Percentiles rank a stretch among this genome's conserved stretches.
These are phyloP conservation scores for Aepyceros melampus DNA, from an alignment of 2,113 vertebrate genomes.

Conservation along the genomic window DNA sequence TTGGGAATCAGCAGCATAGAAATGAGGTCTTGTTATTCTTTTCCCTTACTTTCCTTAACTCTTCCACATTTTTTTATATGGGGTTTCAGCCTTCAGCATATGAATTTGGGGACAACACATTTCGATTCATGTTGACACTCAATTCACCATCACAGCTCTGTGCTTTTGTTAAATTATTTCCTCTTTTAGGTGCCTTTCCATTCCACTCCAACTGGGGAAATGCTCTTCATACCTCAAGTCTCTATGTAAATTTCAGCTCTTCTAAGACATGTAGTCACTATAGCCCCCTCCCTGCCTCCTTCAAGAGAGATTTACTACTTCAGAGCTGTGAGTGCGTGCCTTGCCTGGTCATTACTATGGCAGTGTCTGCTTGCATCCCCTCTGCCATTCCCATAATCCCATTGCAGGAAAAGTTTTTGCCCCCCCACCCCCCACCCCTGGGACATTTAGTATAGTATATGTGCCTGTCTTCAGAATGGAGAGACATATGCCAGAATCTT, in stretches of 20 bases:
- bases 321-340: background rate
- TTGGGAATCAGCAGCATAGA: background rate
- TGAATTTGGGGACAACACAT: background rate
- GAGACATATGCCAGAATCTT: background rate
- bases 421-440: accelerated
- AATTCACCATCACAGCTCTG: background rate
- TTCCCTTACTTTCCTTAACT: background rate
- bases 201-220: background rate
- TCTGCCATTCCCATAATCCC: background rate
- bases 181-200: background rate
- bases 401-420: background rate
- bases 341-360: background rate
- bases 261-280: background rate
- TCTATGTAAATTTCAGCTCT: background rate
- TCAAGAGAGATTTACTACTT: background rate
- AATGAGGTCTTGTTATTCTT: background rate
- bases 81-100: background rate
- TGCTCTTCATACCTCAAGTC: background rate
- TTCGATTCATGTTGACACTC: background rate
- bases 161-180: background rate
- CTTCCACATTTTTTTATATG: background rate
- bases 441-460: background rate
- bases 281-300: background rate
- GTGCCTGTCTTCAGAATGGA: background rate
- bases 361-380: background rate